Evolutionary conservation across 1,140 invertebrate genomes (phyloP), one percentile per base, ranked within the genome.

Genomic region (Sweltsa coloradensis): DNA sequence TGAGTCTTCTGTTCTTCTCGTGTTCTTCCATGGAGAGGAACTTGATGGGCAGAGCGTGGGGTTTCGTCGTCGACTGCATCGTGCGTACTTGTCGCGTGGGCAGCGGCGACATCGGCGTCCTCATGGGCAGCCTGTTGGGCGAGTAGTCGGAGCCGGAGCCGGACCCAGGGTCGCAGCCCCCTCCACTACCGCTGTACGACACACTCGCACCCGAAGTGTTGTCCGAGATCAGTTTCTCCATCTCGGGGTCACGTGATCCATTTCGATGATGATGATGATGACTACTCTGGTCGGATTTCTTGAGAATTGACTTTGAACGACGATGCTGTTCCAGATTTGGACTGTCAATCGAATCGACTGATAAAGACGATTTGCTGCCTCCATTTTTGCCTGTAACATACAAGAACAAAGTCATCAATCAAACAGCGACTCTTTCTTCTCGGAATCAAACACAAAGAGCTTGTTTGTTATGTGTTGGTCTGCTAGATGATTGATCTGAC

Each of bases 281-380:
- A 42, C 64, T 67, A 54, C 65, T 67, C 52, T 65, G 71, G 55
- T 84, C 81, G 29, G 80, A 79, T 62, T 81, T 81, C 68, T 85
- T 87, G 54, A 88, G 64, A 58, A 87, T 86, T 48, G 83, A 86
- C 64, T 84, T 86, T 39, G 77, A 82, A 55, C 73, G 67, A 25
- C 76, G 67, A 51, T 75, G 76, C 47, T 69, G 70, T 60, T 79
- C 78, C 53, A 75, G 64, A 60, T 76, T 78, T 25, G 75, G 73
- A 57, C 73, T 72, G 19, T 69, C 67, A 43, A 69, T 63, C 54
- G 68, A 73, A 63, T 83, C 78, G 31, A 73, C 76, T 40, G 79
- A 83, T 50, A 80, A 63, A 45, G 79, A 83, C 52, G 80, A 73
- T 62, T 81, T 81, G 60, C 78, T 80, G 36, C 36, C 9, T 18